phyloP scores from a whole-genome alignment of 2,797 vertebrate species.

The Telmatherina bonti region DNA sequence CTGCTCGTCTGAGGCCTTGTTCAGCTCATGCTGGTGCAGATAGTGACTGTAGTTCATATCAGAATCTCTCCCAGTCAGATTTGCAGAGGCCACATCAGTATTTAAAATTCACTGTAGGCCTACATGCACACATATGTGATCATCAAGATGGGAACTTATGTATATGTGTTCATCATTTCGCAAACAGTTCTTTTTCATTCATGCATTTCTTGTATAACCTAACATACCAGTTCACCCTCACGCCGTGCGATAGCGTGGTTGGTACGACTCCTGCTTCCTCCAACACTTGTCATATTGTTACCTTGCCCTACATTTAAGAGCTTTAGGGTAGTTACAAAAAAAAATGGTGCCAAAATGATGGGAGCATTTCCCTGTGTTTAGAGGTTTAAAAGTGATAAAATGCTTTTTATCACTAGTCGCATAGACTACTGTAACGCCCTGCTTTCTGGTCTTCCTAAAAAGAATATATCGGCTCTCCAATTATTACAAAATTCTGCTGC shows the following conservation, averaged over 20 bases:
- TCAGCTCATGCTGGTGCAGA: neutral
- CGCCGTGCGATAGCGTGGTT: neutral
- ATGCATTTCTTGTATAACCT: neutral
- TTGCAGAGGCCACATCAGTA: neutral
- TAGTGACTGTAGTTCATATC: neutral
- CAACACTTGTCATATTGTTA: constrained; percentile 13
- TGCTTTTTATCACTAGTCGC: too few species aligned
- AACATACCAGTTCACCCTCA: constrained; percentile 1
- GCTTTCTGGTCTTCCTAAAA: too few species aligned
- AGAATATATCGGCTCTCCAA: too few species aligned
- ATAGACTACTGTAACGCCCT: too few species aligned
- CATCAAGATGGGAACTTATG: neutral
- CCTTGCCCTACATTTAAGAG: constrained; percentile 29
- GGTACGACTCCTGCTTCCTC: constrained; percentile 1
- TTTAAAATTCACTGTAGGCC: neutral
- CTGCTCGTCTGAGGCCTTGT: neutral
- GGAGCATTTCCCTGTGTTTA: constrained; percentile 29
- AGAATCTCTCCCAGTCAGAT: neutral
- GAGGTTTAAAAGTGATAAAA: too few species aligned
- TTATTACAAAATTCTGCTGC: too few species aligned
- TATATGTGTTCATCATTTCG: neutral
- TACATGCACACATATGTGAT: neutral
- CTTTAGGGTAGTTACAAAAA: constrained; percentile 4
- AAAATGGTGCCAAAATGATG: constrained; percentile 8
- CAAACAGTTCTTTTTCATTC: constrained; percentile 1